Evolutionary conservation across 1,140 invertebrate species (phyloP), one percentile per base, ranked within the genome.

Genomic region (Probaryconus sp.): DNA sequence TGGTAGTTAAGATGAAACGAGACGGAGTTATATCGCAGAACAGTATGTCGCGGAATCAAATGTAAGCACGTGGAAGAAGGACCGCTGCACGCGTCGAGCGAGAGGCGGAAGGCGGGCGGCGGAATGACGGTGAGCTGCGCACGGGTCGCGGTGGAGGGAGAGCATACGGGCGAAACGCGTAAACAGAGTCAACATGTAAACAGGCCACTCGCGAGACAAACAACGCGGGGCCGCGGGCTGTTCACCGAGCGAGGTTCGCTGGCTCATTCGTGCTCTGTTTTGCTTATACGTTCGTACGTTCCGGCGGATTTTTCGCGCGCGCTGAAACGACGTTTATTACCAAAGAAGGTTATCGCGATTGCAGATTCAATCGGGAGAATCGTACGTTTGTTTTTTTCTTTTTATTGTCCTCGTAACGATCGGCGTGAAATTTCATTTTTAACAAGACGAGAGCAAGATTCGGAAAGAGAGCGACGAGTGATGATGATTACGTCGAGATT

Each of bases 151-250:
- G 63, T 47, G 56, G 70, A 56, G 50, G 69, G 37, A 58, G 30
- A 42, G 43, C 56, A 69, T 53, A 64, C 72, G 74, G 70, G 76
- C 79, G 75, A 86, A 87, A 85, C 83, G 85, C 84, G 85, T 88
- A 88, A 88, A 88, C 86, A 88, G 83, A 88, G 85, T 87, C 86
- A 87, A 88, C 86, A 88, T 88, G 85, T 88, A 88, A 88, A 88
- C 86, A 87, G 86, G 86, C 85, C 85, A 87, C 85, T 88, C 85
- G 85, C 82, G 85, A 87, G 84, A 88, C 85, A 88, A 88, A 87
- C 85, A 88, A 87, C 86, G 85, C 86, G 83, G 85, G 85, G 82
- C 85, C 85, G 84, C 79, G 81, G 80, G 77, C 81, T 84, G 77
- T 81, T 84, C 81, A 78, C 73, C 79, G 77, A 80, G 77, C 76